Base-by-base conservation (phyloP, 2,888 invertebrate species). In the Vannuccia rotundouncinata region DNA sequence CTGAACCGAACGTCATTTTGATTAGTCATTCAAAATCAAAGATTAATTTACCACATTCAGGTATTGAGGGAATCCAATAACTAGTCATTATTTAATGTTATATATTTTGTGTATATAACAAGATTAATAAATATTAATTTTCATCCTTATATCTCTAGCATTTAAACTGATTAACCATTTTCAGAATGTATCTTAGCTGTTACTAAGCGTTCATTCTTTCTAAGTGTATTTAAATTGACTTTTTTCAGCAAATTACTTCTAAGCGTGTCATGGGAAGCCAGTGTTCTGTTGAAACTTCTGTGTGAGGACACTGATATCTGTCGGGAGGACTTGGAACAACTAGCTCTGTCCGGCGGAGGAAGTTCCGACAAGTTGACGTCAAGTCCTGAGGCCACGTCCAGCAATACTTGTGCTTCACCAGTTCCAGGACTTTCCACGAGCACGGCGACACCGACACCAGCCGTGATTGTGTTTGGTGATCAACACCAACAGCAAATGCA, bases 261-360 rank as follows among this genome's bases (percentile, higher is more conserved):
- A 2, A 27, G 31, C 22, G 31, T 77, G 2, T 31, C 31, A 2
- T 77, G 77, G 77, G 77, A 77, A 25, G 77, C 77, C 27, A 59
- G 31, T n/a, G 77, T 77, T 25, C 22, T 77, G 27, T 22, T 77
- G 17, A 77, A 77, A 22, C 59, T 77, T 1, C 31, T 77, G 13
- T 77, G 31, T 77, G 77, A 77, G 31, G 77, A 77, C 77, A 45
- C 31, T 22, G 77, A 77, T 22, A 45, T 45, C 27, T 77, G 77
- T 27, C 59, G 31, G 5, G 77, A 77, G 27, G 77, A 77, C 31
- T 25, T 77, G 2, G 59, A 77, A 45, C 31, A 45, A 25, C 31
- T 77, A 27, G 31, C 31, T 17, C 31, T 77, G 1, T 31, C 31
- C 2, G 77, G n/a, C 2, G 25, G 10, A 27, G 25, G 22, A 17